Evolutionary conservation across 2,113 vertebrate genomes (phyloP), one percentile per base, ranked within the genome.

Genomic region (Illadopsis cleaveri): DNA sequence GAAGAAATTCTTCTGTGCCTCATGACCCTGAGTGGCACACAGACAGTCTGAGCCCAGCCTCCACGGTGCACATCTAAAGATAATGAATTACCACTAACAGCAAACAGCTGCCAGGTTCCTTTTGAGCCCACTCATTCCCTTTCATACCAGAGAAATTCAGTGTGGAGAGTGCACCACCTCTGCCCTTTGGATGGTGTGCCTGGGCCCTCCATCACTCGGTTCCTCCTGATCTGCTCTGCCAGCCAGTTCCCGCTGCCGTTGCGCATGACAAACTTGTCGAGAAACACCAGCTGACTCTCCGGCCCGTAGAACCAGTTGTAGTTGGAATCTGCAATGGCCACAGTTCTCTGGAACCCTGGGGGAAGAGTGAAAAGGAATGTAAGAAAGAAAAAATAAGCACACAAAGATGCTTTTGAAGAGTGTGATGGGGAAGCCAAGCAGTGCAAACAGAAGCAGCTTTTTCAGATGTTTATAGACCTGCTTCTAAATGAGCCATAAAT

Each of bases 301-400:
- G 99, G 99, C 20, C 99, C 99, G 3, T 99, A 99, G 98, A 99
- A 99, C 99, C 99, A 99, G 98, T 99, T 99, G 94, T 99, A 99
- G 98, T 99, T 99, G 91, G 99, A 99, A 96, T 99, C 99, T 2
- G 99, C 99, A 24, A 99, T 99, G 82, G 99, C 99, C 73, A 99
- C 99, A 5, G 98, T 99, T 93, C 99, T 98, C 97, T 99, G 99
- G 97, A 99, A 99, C 44, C 99, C 99, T 99, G 79, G 70, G 89
- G 86, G 92, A 79, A 94, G 82, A 75, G 77, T 24, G 23, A 57
- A 91, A 92, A 97, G 85, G 90, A 88, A 86, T 60, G 86, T 92
- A 61, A 73, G 75, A 56, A 81, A 38, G 96, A 86, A 85, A 37
- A 96, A 95, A 90, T 48, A 91, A 60, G 78, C 9, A 14, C n/a